phyloP scores from a whole-genome alignment of 2,888 invertebrate species.

The Drosophila phalerata region DNA sequence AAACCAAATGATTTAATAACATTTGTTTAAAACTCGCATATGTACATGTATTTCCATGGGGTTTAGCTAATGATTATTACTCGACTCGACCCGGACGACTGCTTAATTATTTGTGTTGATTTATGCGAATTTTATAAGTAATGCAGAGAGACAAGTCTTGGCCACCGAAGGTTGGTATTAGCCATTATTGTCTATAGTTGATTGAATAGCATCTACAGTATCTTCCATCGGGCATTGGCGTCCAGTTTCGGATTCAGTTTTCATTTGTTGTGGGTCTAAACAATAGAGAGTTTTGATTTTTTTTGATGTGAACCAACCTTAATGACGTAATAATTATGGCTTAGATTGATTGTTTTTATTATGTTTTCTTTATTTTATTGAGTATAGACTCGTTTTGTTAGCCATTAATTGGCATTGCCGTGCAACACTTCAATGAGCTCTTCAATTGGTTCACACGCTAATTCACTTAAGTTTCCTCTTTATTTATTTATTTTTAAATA shows the following conservation, averaged over 20 bases:
- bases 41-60: constrained; percentile 22
- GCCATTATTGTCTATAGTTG: constrained; percentile 29
- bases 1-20: constrained; percentile 30
- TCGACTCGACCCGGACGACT: constrained; percentile 46
- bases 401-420: constrained; percentile 51
- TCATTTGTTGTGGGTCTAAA: constrained; percentile 24
- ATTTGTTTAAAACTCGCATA: constrained; percentile 5
- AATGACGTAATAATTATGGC: constrained; percentile 75
- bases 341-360: constrained; percentile 33
- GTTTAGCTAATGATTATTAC: constrained; percentile 49
- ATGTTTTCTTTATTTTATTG: constrained; percentile 37
- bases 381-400: constrained; percentile 43
- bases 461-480: constrained; percentile 3
- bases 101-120: constrained; percentile 74
- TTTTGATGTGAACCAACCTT: constrained; percentile 50
- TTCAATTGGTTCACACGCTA: constrained; percentile 68
- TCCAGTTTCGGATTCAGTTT: constrained; percentile 25
- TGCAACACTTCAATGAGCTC: constrained; percentile 33
- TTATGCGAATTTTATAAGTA: constrained; percentile 75
- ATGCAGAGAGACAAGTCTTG: constrained; percentile 27
- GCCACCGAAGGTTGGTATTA: constrained; percentile 18
- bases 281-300: constrained; percentile 24
- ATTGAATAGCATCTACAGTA: constrained; percentile 12
- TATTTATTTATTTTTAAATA: constrained; percentile 34
- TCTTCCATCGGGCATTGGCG: constrained; percentile 16